Conservation (phyloP, 2,113 vertebrate genomes). For the Salvelinus namaycush region DNA sequence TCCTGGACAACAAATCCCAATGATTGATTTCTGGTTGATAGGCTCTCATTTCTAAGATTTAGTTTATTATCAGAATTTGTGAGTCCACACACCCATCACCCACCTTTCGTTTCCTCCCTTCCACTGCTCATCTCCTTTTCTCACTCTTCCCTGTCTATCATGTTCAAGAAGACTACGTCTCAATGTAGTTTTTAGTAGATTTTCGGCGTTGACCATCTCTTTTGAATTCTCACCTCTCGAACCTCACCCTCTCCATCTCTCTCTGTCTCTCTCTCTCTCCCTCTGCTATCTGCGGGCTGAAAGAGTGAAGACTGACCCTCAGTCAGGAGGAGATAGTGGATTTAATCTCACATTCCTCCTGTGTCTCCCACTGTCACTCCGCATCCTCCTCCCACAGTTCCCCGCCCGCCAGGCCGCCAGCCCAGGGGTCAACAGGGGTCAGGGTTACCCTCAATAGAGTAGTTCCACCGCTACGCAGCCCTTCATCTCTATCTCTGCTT, state of each 20-base stretch:
- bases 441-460: slow-evolving; percentile 28
- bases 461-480: background rate
- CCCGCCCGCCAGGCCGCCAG: background rate
- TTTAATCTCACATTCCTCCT: slow-evolving; percentile 69
- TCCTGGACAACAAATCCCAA: slow-evolving; percentile 92
- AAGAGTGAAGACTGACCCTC: slow-evolving; percentile 63
- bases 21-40: slow-evolving; percentile 99
- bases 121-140: slow-evolving; percentile 39
- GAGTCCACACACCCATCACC: slow-evolving; percentile 64
- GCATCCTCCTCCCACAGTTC: slow-evolving; percentile 33
- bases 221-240: background rate
- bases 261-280: background rate
- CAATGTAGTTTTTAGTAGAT: too few relatives aligned
- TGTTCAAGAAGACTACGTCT: background rate
- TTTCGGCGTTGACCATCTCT: too few relatives aligned
- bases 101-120: slow-evolving; percentile 33
- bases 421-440: slow-evolving; percentile 32
- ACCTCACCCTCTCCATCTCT: background rate
- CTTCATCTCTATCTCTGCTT: background rate
- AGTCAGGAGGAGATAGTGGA: slow-evolving; percentile 67
- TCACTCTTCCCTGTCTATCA: slow-evolving; percentile 20
- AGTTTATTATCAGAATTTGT: slow-evolving; percentile 87
- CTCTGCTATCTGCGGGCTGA: slow-evolving; percentile 49
- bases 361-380: slow-evolving; percentile 58
- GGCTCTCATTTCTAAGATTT: slow-evolving; percentile 89